These are phyloP conservation scores for Erynnis tages DNA, from an alignment of 2,888 invertebrate species.

Conservation along the genomic window DNA sequence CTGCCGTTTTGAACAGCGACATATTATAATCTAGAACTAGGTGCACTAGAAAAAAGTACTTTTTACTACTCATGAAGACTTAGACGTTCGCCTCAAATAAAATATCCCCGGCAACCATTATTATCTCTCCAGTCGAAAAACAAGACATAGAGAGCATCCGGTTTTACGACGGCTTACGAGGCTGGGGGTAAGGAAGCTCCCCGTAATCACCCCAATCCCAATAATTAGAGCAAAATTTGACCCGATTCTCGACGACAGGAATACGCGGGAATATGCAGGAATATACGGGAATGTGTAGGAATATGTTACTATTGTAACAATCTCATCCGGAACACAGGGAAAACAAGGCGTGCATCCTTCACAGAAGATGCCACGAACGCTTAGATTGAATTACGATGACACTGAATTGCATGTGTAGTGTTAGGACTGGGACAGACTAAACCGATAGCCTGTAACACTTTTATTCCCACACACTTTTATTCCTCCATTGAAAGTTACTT, in stretches of 20 bases:
- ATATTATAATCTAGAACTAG: too few species aligned
- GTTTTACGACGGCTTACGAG: too few species aligned
- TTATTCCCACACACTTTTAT: too few species aligned
- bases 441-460: neutral
- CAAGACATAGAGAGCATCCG: too few species aligned
- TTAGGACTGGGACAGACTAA: neutral
- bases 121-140: too few species aligned
- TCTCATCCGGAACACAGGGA: neutral
- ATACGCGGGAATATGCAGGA: neutral
- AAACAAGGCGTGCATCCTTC: conserved; percentile 8
- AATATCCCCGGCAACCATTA: too few species aligned
- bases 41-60: too few species aligned
- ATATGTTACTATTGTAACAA: conserved; percentile 2
- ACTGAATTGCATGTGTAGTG: conserved; percentile 13
- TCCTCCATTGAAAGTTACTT: too few species aligned
- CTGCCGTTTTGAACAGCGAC: too few species aligned
- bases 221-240: neutral
- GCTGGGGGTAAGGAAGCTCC: neutral
- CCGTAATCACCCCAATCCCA: neutral
- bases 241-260: neutral
- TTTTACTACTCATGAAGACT: too few species aligned
- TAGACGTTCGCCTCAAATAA: too few species aligned
- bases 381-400: conserved; percentile 20
- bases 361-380: conserved; percentile 12
- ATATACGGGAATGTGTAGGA: conserved; percentile 2